phyloP scores from a whole-genome alignment of 1,140 invertebrate genomes.

The Helicoverpa armigera region DNA sequence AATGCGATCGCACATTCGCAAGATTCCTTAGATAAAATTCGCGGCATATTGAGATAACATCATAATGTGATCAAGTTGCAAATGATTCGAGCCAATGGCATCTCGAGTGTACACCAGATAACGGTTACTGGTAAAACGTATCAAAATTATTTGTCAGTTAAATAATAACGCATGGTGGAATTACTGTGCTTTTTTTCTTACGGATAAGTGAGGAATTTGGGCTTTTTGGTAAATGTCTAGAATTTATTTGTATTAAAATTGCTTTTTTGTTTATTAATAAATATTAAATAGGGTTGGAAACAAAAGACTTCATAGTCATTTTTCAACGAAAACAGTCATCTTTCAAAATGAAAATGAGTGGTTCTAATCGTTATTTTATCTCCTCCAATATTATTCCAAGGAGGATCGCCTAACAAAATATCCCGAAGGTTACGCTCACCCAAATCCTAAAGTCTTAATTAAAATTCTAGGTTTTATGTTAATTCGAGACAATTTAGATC shows the following conservation, averaged over 20 bases:
- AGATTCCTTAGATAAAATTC: conserved; percentile 40
- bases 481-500: conserved; percentile 42
- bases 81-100: conserved; percentile 39
- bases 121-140: conserved; percentile 51
- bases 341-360: too few species aligned
- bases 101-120: conserved; percentile 53
- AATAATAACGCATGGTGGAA: conserved; percentile 54
- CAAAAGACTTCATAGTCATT: not conserved
- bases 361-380: conserved; percentile 6
- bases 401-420: not conserved
- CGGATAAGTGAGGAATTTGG: not conserved
- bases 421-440: conserved; percentile 15
- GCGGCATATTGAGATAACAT: not conserved
- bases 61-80: conserved; percentile 30
- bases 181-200: conserved; percentile 17
- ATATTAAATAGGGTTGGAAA: not conserved
- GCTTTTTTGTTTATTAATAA: not conserved
- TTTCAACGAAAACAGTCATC: too few species aligned
- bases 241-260: not conserved
- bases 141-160: conserved; percentile 54
- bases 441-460: conserved; percentile 37
- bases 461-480: conserved; percentile 47
- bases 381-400: conserved; percentile 4
- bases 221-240: not conserved
- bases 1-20: conserved; percentile 9